Evolutionary conservation across 2,797 vertebrate genomes (phyloP).

Genomic region (Pseudopleuronectes americanus): DNA sequence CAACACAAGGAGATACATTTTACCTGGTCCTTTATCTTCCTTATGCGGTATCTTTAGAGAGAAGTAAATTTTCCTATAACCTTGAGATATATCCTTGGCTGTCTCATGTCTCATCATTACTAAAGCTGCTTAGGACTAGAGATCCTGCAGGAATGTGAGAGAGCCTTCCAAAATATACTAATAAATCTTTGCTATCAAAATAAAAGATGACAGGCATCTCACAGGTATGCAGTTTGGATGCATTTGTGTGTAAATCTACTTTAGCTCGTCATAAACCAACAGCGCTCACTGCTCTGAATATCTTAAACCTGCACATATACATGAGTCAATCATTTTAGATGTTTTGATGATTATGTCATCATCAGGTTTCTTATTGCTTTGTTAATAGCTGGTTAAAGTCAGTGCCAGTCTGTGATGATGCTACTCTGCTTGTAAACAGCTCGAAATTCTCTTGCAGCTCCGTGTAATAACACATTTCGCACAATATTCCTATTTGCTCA

Average conservation of each 20-base stretch:
- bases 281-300: neutral
- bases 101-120: constrained; percentile 16
- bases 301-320: neutral
- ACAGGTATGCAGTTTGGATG: constrained; percentile 7
- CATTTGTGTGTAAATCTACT: neutral
- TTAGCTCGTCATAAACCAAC: neutral
- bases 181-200: constrained; percentile 22
- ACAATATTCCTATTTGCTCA: neutral
- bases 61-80: constrained; percentile 34
- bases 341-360: neutral
- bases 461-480: neutral
- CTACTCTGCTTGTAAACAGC: neutral
- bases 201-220: constrained; percentile 19
- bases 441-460: neutral
- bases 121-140: constrained; percentile 43
- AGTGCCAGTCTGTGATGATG: neutral
- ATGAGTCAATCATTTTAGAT: neutral
- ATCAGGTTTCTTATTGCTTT: neutral
- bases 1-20: constrained; percentile 16
- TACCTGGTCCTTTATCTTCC: constrained; percentile 23
- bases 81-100: constrained; percentile 38
- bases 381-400: neutral
- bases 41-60: constrained; percentile 24
- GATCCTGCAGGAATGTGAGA: constrained; percentile 21
- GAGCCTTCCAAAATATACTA: constrained; percentile 15